Conservation (phyloP, 2,113 vertebrate genomes). For the Tachycineta bicolor region DNA sequence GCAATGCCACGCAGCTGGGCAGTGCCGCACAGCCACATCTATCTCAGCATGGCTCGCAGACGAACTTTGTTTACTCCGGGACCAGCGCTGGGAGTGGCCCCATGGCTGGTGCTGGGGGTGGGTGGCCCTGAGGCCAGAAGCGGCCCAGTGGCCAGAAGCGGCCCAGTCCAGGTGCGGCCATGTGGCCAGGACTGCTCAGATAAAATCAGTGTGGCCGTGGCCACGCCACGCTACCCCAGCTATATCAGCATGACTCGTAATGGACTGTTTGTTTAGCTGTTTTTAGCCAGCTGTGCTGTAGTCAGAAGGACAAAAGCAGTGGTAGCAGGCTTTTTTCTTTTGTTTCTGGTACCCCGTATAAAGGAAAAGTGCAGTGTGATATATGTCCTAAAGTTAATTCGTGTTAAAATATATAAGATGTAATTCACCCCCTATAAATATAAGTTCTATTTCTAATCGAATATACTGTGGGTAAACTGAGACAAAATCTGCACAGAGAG, state of each 20-base stretch:
- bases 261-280: not conserved
- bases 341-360: fast-evolving
- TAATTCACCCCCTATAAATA: no score
- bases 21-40: fast-evolving
- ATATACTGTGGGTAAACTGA: no score
- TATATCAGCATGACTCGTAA: not conserved
- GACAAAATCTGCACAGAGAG: no score
- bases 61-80: not conserved
- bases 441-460: no score
- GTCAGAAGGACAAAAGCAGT: not conserved
- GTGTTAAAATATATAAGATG: no score
- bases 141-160: not conserved
- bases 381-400: no score
- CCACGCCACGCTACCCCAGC: fast-evolving
- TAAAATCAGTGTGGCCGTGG: not conserved
- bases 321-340: no score
- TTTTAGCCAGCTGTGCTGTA: not conserved
- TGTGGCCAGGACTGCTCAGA: not conserved
- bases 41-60: not conserved
- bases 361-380: not conserved
- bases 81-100: not conserved
- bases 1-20: not conserved
- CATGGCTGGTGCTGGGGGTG: not conserved
- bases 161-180: not conserved
- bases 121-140: not conserved